Percentiles rank a stretch among this genome's conserved stretches.
phyloP scores from a whole-genome alignment of 2,888 invertebrate genomes.

The Schizaphis graminum region DNA sequence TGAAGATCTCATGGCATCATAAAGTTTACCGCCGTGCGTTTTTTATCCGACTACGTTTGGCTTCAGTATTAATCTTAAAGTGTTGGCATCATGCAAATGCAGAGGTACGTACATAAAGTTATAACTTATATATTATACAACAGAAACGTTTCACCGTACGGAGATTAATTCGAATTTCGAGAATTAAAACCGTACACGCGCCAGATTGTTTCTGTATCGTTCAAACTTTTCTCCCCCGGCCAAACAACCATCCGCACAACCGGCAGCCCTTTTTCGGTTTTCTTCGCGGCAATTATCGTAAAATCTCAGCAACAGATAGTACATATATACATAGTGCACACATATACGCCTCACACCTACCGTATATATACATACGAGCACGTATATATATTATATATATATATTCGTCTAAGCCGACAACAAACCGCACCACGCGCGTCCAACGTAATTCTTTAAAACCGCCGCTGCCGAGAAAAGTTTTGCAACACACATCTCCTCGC shows the following conservation, averaged over 20 bases:
- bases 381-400: not conserved
- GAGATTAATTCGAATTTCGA: constrained; percentile 29
- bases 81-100: not conserved
- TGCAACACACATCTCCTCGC: not conserved
- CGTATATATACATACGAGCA: too few relatives aligned
- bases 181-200: constrained; percentile 26
- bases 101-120: not conserved
- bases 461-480: constrained; percentile 47
- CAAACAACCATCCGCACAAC: not conserved
- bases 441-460: constrained; percentile 55
- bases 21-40: not conserved
- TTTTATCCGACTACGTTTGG: not conserved
- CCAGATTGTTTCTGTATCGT: constrained; percentile 24
- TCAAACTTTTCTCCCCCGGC: not conserved
- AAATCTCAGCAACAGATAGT: constrained; percentile 63
- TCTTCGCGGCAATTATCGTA: constrained; percentile 61
- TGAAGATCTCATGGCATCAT: not conserved
- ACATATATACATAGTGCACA: not conserved
- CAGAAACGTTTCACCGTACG: not conserved
- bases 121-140: not conserved
- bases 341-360: not conserved
- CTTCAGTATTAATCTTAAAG: not conserved
- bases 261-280: constrained; percentile 27
- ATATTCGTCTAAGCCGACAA: not conserved
- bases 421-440: constrained; percentile 23